These are phyloP conservation scores for Passer montanus DNA, from an alignment of 2,113 vertebrate species.

Conservation along the genomic window DNA sequence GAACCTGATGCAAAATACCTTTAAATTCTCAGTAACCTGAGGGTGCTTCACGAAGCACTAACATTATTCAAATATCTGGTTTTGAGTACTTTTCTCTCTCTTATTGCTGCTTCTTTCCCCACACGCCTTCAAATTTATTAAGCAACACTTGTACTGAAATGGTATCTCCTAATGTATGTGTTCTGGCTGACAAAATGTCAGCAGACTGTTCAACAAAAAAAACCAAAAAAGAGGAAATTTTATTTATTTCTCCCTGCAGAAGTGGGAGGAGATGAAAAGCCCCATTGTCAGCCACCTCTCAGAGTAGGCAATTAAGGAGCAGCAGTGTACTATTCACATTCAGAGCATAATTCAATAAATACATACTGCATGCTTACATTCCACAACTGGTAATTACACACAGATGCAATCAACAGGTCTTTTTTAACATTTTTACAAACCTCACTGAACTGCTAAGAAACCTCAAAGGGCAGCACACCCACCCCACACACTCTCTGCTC, in stretches of 20 bases:
- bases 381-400: conserved; percentile 39
- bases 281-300: neutral
- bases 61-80: neutral
- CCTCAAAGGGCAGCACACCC: neutral
- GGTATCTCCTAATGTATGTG: neutral
- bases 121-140: neutral
- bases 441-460: neutral
- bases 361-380: neutral
- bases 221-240: neutral
- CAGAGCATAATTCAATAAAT: conserved; percentile 59
- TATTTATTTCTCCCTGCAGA: neutral
- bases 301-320: neutral
- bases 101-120: neutral
- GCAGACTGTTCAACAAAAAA: neutral
- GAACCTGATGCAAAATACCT: neutral
- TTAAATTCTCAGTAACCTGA: neutral
- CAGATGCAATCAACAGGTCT: conserved; percentile 47
- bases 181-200: neutral
- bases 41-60: neutral
- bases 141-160: neutral
- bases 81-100: neutral
- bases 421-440: conserved; percentile 9
- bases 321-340: conserved; percentile 1
- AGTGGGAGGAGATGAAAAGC: neutral
- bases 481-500: neutral